phyloP scores from a whole-genome alignment of 2,888 invertebrate species.

The Sesamia inferens region DNA sequence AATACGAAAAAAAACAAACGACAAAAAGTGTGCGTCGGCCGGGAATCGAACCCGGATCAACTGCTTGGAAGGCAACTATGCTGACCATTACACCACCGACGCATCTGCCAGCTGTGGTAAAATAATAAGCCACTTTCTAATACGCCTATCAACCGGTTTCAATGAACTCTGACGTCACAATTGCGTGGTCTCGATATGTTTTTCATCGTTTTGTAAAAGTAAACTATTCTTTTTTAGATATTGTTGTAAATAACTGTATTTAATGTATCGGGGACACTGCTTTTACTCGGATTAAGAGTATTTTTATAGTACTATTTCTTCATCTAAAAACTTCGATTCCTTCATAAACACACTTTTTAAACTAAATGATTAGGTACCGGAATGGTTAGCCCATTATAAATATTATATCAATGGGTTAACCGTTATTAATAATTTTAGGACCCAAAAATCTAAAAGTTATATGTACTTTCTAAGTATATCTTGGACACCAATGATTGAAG shows the following conservation, averaged over 20 bases:
- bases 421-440: too few species aligned
- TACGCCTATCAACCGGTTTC: slow-evolving; percentile 19
- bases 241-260: slow-evolving; percentile 28
- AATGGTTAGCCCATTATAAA: too few species aligned
- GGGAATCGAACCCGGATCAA: slow-evolving; percentile 91
- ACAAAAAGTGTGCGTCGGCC: slow-evolving; percentile 87
- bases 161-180: slow-evolving; percentile 46
- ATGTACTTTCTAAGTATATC: too few species aligned
- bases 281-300: neutral
- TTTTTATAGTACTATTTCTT: slow-evolving; percentile 1
- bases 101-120: slow-evolving; percentile 57
- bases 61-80: slow-evolving; percentile 91
- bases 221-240: neutral
- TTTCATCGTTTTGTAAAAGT: slow-evolving; percentile 55
- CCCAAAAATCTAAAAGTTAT: too few species aligned
- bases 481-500: too few species aligned
- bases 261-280: slow-evolving; percentile 40
- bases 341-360: too few species aligned
- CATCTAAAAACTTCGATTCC: too few species aligned
- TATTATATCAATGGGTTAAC: too few species aligned
- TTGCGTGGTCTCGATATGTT: slow-evolving; percentile 16
- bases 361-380: too few species aligned
- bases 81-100: slow-evolving; percentile 91
- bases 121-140: slow-evolving; percentile 50
- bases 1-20: neutral